phyloP scores from a whole-genome alignment of 2,888 invertebrate species.

The Altica lythri region DNA sequence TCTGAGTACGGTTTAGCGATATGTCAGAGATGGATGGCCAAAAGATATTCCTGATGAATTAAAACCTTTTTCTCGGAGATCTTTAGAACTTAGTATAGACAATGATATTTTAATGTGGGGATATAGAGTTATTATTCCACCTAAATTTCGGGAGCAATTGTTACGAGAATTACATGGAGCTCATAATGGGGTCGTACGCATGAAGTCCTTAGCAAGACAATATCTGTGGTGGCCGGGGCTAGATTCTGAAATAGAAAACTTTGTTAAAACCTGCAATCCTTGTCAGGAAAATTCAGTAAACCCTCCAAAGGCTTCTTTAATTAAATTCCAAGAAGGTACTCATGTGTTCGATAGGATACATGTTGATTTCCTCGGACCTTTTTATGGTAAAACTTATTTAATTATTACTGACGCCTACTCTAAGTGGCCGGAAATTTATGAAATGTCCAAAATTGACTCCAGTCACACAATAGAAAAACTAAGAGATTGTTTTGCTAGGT shows the following conservation, averaged over 20 bases:
- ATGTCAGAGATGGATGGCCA: conserved; percentile 22
- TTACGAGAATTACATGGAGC: conserved; percentile 32
- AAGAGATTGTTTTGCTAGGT: conserved; percentile 39
- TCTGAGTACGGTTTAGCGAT: conserved; percentile 19
- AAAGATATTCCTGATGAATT: conserved; percentile 4
- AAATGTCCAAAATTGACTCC: conserved; percentile 28
- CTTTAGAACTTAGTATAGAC: conserved; percentile 22
- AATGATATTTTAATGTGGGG: conserved; percentile 29
- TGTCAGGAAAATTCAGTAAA: conserved; percentile 42
- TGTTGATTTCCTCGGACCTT: conserved; percentile 53
- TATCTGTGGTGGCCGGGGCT: conserved; percentile 42
- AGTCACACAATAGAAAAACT: conserved; percentile 25
- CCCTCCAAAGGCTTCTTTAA: conserved; percentile 38
- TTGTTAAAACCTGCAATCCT: conserved; percentile 37
- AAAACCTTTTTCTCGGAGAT: conserved; percentile 10
- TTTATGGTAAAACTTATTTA: conserved; percentile 20
- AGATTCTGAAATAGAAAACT: conserved; percentile 42
- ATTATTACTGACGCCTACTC: conserved; percentile 53
- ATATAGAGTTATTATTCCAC: conserved; percentile 25
- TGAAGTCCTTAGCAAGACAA: conserved; percentile 42
- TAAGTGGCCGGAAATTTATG: conserved; percentile 54
- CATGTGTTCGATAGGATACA: conserved; percentile 52
- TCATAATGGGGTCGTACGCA: conserved; percentile 37
- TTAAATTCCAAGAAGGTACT: conserved; percentile 39
- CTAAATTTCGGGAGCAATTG: conserved; percentile 23